These are phyloP conservation scores for Harmothoe impar DNA, from an alignment of 2,888 invertebrate species.

Conservation along the genomic window DNA sequence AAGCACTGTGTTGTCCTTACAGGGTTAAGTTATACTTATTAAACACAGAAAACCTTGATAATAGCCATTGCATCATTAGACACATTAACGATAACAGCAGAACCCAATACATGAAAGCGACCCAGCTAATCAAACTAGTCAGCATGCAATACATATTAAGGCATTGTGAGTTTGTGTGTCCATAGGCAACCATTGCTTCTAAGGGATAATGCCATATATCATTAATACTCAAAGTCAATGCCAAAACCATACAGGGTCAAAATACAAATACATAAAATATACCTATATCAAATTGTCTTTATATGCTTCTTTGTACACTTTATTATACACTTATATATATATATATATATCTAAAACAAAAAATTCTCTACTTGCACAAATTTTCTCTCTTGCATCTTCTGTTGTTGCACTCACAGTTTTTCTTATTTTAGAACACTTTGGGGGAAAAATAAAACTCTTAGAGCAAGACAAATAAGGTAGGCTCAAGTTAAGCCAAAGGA, in stretches of 20 bases:
- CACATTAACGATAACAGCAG: not conserved
- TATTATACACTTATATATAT: no score
- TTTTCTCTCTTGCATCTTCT: slow-evolving; percentile 8
- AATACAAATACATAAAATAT: no score
- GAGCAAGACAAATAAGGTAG: not conserved
- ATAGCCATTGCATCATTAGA: slow-evolving; percentile 12
- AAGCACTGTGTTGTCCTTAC: no score
- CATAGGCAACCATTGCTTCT: slow-evolving; percentile 22
- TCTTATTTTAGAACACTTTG: slow-evolving; percentile 4
- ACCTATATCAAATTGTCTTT: no score
- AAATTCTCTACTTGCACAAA: slow-evolving; percentile 2
- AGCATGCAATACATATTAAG: slow-evolving; percentile 30
- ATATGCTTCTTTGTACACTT: no score
- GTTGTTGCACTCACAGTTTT: not conserved
- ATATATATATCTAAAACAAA: no score
- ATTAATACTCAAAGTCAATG: not conserved
- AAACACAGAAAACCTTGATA: not conserved
- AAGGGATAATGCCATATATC: not conserved
- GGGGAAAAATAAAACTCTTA: slow-evolving; percentile 9
- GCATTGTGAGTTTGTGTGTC: slow-evolving; percentile 52
- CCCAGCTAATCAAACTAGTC: not conserved
- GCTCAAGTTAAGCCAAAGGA: not conserved
- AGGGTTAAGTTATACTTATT: no score
- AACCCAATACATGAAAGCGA: not conserved
- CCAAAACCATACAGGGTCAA: no score